These are phyloP conservation scores for Panulirus ornatus DNA, from an alignment of 1,140 invertebrate genomes.

Conservation along the genomic window DNA sequence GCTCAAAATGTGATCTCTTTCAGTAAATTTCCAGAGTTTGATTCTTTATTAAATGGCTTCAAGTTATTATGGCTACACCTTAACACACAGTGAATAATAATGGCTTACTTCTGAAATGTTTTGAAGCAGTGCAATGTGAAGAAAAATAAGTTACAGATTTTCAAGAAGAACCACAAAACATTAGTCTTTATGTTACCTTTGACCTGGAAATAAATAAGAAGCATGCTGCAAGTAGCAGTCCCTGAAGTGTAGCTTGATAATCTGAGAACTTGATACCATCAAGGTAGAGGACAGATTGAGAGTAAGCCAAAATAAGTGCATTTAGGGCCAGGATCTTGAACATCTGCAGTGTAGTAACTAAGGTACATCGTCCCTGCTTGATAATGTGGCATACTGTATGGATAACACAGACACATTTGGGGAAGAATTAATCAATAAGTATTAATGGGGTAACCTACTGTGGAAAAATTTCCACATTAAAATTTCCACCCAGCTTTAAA, in stretches of 20 bases:
- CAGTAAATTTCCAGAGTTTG: no score
- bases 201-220: conserved; percentile 99
- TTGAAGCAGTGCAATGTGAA: no score
- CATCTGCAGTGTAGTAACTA: conserved; percentile 99
- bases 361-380: conserved; percentile 98
- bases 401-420: neutral
- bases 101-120: no score
- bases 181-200: conserved; percentile 87
- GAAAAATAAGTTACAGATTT: no score
- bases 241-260: conserved; percentile 97
- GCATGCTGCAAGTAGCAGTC: conserved; percentile 94
- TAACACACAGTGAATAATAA: neutral
- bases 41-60: no score
- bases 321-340: conserved; percentile 99
- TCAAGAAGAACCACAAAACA: no score
- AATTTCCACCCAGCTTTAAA: no score
- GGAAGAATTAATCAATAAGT: conserved; percentile 5
- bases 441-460: no score
- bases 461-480: no score
- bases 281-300: conserved; percentile 98
- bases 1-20: no score
- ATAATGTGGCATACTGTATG: conserved; percentile 96
- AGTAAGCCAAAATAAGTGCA: conserved; percentile 97
- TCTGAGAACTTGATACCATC: conserved; percentile 99
- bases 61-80: no score